Conservation (phyloP, 2,113 vertebrate species). For the Mormyrus iriodes region DNA sequence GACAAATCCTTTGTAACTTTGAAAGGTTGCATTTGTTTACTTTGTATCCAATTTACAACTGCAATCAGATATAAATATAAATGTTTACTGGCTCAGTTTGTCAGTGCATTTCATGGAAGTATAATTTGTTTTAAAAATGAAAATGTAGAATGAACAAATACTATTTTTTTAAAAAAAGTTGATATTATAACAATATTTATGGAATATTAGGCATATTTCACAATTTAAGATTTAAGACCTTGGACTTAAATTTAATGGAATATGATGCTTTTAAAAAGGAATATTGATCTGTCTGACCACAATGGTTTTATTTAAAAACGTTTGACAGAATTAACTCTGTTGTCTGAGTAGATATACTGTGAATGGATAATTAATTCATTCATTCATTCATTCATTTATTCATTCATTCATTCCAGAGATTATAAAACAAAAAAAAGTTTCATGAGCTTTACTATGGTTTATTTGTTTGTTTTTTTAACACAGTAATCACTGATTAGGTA, state of each 20-base stretch:
- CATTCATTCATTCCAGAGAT: not conserved
- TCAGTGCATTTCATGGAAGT: not conserved
- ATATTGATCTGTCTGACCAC: not conserved
- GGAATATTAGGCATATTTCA: not conserved
- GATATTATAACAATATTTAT: not conserved
- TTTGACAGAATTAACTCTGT: not conserved
- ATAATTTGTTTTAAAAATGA: not conserved
- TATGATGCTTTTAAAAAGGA: not conserved
- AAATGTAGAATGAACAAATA: not conserved
- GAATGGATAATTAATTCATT: not conserved
- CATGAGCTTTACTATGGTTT: too few relatives aligned
- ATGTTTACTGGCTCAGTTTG: not conserved
- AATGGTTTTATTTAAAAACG: not conserved
- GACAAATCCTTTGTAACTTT: not conserved
- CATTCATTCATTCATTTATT: too few relatives aligned
- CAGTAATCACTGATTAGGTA: not conserved
- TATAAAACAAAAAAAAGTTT: not conserved
- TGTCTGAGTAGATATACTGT: not conserved
- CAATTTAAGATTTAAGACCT: not conserved
- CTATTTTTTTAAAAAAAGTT: not conserved
- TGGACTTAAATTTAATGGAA: not conserved
- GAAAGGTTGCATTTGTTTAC: not conserved
- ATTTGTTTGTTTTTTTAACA: not conserved
- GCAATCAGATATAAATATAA: not conserved
- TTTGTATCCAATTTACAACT: not conserved